These are phyloP conservation scores for Glomeris maerens DNA, from an alignment of 1,140 invertebrate genomes.

Conservation along the genomic window DNA sequence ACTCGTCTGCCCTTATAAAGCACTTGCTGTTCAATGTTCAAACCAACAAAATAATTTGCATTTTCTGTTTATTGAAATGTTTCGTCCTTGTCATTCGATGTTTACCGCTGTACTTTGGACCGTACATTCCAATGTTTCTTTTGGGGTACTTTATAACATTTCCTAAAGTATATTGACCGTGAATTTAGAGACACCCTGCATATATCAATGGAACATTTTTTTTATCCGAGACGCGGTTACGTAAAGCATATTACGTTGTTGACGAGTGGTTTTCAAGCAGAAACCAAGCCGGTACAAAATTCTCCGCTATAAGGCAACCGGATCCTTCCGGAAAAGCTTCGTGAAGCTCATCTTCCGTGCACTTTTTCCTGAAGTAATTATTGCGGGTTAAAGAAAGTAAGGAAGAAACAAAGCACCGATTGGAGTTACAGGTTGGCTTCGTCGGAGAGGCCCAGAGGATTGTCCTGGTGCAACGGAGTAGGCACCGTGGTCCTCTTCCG, in stretches of 20 bases:
- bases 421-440: conserved; percentile 67
- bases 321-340: conserved; percentile 76
- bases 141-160: too few species aligned
- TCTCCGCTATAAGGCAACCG: conserved; percentile 78
- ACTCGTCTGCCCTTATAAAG: too few species aligned
- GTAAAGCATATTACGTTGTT: conserved; percentile 21
- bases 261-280: conserved; percentile 87
- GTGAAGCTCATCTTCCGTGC: conserved; percentile 75
- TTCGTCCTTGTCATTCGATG: too few species aligned
- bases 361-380: conserved; percentile 48
- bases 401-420: not conserved
- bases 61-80: too few species aligned
- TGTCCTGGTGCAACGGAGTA: conserved; percentile 72
- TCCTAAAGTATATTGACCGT: too few species aligned
- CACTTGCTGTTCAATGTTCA: too few species aligned
- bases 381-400: conserved; percentile 7
- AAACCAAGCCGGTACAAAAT: conserved; percentile 92
- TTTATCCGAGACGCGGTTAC: too few species aligned
- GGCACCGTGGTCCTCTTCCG: conserved; percentile 57
- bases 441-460: conserved; percentile 83
- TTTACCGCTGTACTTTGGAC: too few species aligned
- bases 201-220: conserved; percentile 26
- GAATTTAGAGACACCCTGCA: too few species aligned
- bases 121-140: too few species aligned
- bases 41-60: too few species aligned